Base-by-base conservation (phyloP, 2,888 invertebrate species). In the Amblyjoppa fuscipennis region DNA sequence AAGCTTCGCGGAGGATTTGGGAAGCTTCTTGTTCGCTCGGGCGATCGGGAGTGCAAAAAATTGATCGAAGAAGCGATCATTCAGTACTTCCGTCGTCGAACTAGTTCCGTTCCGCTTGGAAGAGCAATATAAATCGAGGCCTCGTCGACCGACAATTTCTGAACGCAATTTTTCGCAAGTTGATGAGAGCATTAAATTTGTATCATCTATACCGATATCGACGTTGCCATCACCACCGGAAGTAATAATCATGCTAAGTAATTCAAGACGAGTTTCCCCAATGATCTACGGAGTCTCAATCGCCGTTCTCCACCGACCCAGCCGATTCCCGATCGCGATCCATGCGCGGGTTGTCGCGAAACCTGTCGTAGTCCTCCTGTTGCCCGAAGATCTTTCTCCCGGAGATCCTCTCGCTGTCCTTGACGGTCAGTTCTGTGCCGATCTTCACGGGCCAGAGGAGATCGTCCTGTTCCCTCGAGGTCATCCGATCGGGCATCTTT, bases 391-490 rank as follows among this genome's bases (percentile, higher is more conserved):
- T 90, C 79, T 92, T 92, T 56, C 94, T 90, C 0, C 93, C 93
- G 16, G 93, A 86, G 56, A 93, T 89, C 53, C 93, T 91, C 7
- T 93, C 93, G 61, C 92, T 92, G 3, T 93, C 92, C 80, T 93
- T 94, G n/a, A 93, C 90, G 80, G 87, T 93, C 1, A 93, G 90
- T 77, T 94, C 93, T 0, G 93, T 90, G 4, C 92, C 92, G 25
- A 93, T 90, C 69, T 93, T 91, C 20, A 93, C 90, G 2, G 93
- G 91, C 93, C 94, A 93, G 0, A 92, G 93, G 7, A 91, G 13
- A 13, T 91, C 81, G 0, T 87, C 90, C 3, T 89, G 83, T 51
- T 88, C 86, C 0, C 88, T 81, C 4, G 66, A 76, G 16, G 85
- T 86, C 56, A 81, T 64, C 9, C 84, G 84, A 70, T 80, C 86